Conservation (phyloP, 2,797 vertebrate genomes). For the Eutrigla gurnardus region DNA sequence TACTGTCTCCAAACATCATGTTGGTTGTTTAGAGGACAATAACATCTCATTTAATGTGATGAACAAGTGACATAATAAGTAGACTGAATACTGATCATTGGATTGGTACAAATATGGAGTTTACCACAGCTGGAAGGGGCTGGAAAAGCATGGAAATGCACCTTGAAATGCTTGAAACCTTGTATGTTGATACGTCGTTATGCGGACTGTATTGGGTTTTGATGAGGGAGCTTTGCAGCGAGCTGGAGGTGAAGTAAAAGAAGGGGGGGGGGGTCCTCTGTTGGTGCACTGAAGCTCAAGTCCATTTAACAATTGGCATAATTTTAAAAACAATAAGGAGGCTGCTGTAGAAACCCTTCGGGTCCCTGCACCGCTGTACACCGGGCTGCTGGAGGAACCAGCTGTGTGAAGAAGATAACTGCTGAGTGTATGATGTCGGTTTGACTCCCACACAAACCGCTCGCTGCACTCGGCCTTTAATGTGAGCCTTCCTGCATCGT, state of each 20-base stretch:
- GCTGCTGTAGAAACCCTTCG: slow-evolving; percentile 44
- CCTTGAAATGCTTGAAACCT: too few relatives aligned
- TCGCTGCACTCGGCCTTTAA: slow-evolving; percentile 23
- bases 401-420: slow-evolving; percentile 55
- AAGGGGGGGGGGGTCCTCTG: slow-evolving; percentile 13
- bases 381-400: slow-evolving; percentile 48
- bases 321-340: slow-evolving; percentile 38
- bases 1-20: too few relatives aligned
- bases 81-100: too few relatives aligned
- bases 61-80: too few relatives aligned
- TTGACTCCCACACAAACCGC: slow-evolving; percentile 58
- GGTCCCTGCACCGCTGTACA: slow-evolving; percentile 45
- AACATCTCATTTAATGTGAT: too few relatives aligned
- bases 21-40: too few relatives aligned
- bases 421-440: slow-evolving; percentile 44
- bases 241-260: slow-evolving; percentile 29
- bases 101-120: too few relatives aligned
- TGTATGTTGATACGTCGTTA: neutral
- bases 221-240: slow-evolving; percentile 7
- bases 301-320: slow-evolving; percentile 41
- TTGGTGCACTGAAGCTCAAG: slow-evolving; percentile 17
- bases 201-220: slow-evolving; percentile 17
- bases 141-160: too few relatives aligned
- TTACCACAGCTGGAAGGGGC: too few relatives aligned
- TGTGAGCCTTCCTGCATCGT: slow-evolving; percentile 30